Percentiles rank a stretch among this genome's conserved stretches.
Evolutionary conservation across 2,797 vertebrate genomes (phyloP).

Genomic region (Neoniphon sammara): DNA sequence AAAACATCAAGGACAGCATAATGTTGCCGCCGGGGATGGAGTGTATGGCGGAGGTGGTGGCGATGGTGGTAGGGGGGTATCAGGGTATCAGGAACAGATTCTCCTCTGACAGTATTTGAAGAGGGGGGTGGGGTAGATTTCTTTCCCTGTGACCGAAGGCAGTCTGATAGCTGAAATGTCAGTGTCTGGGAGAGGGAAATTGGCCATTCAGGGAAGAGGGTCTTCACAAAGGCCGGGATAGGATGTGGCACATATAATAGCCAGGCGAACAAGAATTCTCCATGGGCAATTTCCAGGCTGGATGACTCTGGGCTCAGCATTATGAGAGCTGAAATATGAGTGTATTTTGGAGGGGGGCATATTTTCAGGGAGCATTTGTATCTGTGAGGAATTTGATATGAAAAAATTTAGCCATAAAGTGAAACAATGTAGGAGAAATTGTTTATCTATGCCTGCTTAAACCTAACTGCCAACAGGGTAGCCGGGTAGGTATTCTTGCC

Average conservation of each 20-base stretch:
- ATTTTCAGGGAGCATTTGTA: conserved; percentile 78
- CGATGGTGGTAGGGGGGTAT: conserved; percentile 72
- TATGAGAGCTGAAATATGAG: conserved; percentile 82
- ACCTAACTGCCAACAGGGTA: conserved; percentile 57
- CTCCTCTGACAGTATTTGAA: conserved; percentile 80
- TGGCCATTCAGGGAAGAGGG: conserved; percentile 84
- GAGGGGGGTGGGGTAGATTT: conserved; percentile 73
- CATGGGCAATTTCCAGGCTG: conserved; percentile 85
- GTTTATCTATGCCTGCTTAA: conserved; percentile 79
- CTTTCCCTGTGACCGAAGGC: conserved; percentile 78
- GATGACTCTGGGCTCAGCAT: conserved; percentile 81
- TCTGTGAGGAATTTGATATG: conserved; percentile 76
- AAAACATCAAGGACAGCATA: conserved; percentile 87
- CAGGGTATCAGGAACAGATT: conserved; percentile 74
- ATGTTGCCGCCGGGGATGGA: conserved; percentile 78
- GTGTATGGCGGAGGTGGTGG: conserved; percentile 66
- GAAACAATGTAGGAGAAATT: conserved; percentile 79
- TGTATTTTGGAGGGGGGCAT: conserved; percentile 74
- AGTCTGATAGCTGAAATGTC: conserved; percentile 85
- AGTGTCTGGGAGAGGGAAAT: conserved; percentile 81
- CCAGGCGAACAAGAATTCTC: conserved; percentile 84
- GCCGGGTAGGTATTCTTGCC: conserved; percentile 38
- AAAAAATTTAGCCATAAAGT: conserved; percentile 79
- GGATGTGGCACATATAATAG: conserved; percentile 87
- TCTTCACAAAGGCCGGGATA: conserved; percentile 83